Base-by-base conservation (phyloP, 2,113 vertebrate species). In the Nerophis ophidion region DNA sequence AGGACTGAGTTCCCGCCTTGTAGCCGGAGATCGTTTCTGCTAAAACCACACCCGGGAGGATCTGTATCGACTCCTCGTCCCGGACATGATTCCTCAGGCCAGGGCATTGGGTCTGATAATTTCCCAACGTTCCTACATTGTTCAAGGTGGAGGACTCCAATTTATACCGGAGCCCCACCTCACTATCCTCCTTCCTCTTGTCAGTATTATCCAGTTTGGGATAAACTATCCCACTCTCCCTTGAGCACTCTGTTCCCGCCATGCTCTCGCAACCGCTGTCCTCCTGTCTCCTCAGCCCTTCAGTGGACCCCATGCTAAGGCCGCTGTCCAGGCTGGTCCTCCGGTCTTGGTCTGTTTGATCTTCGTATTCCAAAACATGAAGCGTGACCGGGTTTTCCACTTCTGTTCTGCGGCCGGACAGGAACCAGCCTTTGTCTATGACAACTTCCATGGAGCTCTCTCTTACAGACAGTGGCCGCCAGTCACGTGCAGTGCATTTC, bases 191-290 rank as follows among this genome's bases (percentile, higher is more conserved):
- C 17, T 12, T 65, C 38, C 63, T 66, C 11, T 35, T 40, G 6
- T 17, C 50, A 1, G 46, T 44, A 8, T 80, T 45, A 2, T 81
- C 68, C 59, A 62, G 63, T 8, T 70, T 51, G 5, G 79, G 75
- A 45, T 70, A 77, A 52, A 74, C 69, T 8, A 70, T 61, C 48
- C 64, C 72, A 58, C 57, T 62, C 42, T 72, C 63, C 2, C 56
- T 64, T n/a, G 71, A 73, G 68, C 71, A 72, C 17, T 87, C 89
- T 4, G 75, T 44, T 49, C 60, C 84, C 7, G 77, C 84, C 34
- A 89, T 61, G 66, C 89, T 90, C 34, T 75, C 87, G 55, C 75
- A 90, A 17, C 88, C 89, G 5, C 90, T 91, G 74, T 91, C 89
- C 4, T 88, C 88, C 47, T 77, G 83, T 57, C 46, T 75, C 5